Evolutionary conservation across 2,797 vertebrate genomes (phyloP), one percentile per base, ranked within the genome.

Genomic region (Hippopotamyrus pictus): DNA sequence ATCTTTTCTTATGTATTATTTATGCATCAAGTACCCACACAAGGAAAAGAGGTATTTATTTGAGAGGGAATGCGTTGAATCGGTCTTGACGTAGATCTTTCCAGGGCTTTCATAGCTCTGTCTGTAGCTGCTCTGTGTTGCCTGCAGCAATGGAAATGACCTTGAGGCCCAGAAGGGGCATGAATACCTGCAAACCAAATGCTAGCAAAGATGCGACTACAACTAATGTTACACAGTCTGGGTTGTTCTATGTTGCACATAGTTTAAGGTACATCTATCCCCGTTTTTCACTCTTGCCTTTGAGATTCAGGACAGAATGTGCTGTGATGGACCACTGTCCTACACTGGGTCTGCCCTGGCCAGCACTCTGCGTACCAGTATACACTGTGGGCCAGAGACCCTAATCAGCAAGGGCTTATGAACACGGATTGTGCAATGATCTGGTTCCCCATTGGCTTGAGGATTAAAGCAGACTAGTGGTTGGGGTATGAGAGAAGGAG

Each of bases 141-240:
- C 85, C 85, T 57, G 25, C 85, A 57, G 85, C 85, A 11, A 41
- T 5, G 51, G 54, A 86, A 29, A 86, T 86, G 85, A 86, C 85
- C 85, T 86, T 37, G 17, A 50, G 29, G 51, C 25, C 53, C 25
- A 85, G 85, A 53, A 57, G 29, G 25, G 33, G 85, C 29, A 57
- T 11, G 33, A 86, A 48, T 19, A 12, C 25, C 53, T 53, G 25
- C 29, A 54, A 5, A 29, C 22, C 48, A 54, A 50, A 50, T 84
- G 44, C 44, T 46, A 50, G 82, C 82, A 14, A 54, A 54, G 11
- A 86, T 54, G 12, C 11, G 0, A 22, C n/a, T 5, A 50, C 50
- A 33, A n/a, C 25, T 54, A 6, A 25, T 51, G n/a, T n/a, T 14
- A 33, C 83, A 85, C 9, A 14, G 22, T 33, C 50, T 17, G 22